Evolutionary conservation across 2,113 vertebrate genomes (phyloP).

Genomic region (Ochotona curzoniae): DNA sequence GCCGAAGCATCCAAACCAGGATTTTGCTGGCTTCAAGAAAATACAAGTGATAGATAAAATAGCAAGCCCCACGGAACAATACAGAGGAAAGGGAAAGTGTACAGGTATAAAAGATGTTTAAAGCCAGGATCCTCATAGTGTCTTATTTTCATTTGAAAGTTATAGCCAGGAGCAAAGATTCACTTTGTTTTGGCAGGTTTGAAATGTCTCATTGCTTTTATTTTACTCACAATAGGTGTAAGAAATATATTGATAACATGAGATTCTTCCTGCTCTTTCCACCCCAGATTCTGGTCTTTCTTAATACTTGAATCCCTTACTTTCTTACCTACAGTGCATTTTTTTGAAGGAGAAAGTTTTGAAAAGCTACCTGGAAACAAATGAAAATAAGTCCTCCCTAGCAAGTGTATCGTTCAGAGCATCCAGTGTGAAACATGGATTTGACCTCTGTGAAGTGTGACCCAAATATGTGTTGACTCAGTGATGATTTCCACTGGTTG

Average conservation of each 20-base stretch:
- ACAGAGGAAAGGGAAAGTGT: conserved; percentile 46
- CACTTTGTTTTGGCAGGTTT: conserved; percentile 51
- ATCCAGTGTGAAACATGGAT: background rate
- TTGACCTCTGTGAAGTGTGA: background rate
- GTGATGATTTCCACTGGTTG: background rate
- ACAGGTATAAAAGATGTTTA: conserved; percentile 48
- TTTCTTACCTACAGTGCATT: background rate
- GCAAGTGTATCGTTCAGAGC: background rate
- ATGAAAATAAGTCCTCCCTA: conserved; percentile 7
- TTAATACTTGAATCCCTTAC: background rate
- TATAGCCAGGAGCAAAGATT: conserved; percentile 59
- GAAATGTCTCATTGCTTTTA: conserved; percentile 45
- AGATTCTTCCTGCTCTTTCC: background rate
- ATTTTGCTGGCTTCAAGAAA: conserved; percentile 72
- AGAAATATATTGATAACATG: conserved; percentile 23
- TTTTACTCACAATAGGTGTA: conserved; percentile 48
- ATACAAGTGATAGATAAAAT: conserved; percentile 67
- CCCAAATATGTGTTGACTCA: conserved; percentile 28
- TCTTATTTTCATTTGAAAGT: conserved; percentile 70
- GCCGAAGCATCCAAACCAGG: conserved; percentile 49
- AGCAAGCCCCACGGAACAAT: conserved; percentile 34
- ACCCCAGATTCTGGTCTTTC: background rate
- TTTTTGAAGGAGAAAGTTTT: background rate
- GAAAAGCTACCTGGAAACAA: conserved; percentile 5
- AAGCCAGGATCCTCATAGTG: conserved; percentile 37